Base-by-base conservation (phyloP, 2,113 vertebrate species). In the Anguilla japonica region DNA sequence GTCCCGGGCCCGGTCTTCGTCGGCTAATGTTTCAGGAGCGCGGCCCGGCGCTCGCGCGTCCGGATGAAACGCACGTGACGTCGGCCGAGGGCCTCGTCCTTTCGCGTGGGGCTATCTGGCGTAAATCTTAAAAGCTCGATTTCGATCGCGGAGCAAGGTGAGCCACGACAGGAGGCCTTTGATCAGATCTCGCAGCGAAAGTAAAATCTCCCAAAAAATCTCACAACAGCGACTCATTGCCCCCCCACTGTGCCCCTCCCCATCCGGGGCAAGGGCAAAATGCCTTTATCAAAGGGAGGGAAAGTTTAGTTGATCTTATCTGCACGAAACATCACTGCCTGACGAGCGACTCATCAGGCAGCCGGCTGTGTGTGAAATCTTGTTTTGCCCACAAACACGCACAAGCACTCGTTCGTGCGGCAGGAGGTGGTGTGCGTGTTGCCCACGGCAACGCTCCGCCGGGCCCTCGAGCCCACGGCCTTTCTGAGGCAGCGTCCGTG, bases 1-100 rank as follows among this genome's bases (percentile, higher is more conserved):
- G 11, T 20, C 41, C 34, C 50, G 7, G 50, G 26, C 85, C 26
- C 34, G 1, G 29, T 86, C 78, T 50, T n/a, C 80, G 84, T 85
- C 84, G 53, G 78, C 46, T 79, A 46, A 57, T n/a, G 84, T 50
- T 80, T 67, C 84, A n/a, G 53, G 71, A 79, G 26, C 84, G 39
- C 9, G 75, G 22, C 75, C 18, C 7, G 75, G 78, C 46, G 41
- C 5, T 78, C 8, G 41, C 81, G 60, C 75, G 5, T 26, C 53
- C 29, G 14, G 79, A n/a, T n/a, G 34, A 29, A 75, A 29, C 22
- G 20, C 60, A 67, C 18, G 4, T 26, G 60, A 22, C 20, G 18
- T 0, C 22, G 60, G 26, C 20, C 22, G 60, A 26, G 18, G 60
- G 60, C 60, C 60, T 20, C 5, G 3, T 67, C 60, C 60, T 26